Conservation (phyloP, 2,797 vertebrate species). For the Hephaestus fuliginosus region DNA sequence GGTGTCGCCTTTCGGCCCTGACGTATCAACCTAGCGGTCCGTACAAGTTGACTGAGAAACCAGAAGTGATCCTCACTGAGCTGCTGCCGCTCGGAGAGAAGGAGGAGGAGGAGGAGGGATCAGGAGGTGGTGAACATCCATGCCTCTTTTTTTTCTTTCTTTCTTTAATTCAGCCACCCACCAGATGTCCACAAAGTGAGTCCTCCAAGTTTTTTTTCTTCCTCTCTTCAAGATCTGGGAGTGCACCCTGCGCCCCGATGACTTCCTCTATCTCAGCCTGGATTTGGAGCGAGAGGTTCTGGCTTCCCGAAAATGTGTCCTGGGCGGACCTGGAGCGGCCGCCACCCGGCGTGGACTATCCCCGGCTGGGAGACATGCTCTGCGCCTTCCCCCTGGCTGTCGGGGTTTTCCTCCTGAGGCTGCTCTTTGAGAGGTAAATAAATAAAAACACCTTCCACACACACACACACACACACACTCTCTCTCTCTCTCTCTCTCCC, state of each 20-base stretch:
- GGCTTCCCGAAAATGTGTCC: conserved; percentile 93
- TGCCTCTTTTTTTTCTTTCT: too few relatives aligned
- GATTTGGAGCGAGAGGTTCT: conserved; percentile 95
- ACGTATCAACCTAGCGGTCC: conserved; percentile 44
- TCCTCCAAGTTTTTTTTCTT: too few relatives aligned
- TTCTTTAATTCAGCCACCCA: background rate
- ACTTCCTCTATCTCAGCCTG: conserved; percentile 87
- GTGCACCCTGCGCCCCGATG: conserved; percentile 58
- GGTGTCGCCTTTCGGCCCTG: conserved; percentile 62
- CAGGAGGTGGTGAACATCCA: conserved; percentile 3
- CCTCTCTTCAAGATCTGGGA: too few relatives aligned
- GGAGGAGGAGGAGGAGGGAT: conserved; percentile 32
- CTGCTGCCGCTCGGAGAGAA: too few relatives aligned
- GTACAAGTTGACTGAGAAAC: conserved; percentile 21
- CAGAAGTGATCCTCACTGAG: conserved; percentile 47
- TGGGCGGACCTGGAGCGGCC: conserved; percentile 91
- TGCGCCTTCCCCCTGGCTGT: conserved; percentile 89
- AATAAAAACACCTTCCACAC: too few relatives aligned
- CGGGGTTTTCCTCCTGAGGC: conserved; percentile 87
- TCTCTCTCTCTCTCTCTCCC: too few relatives aligned
- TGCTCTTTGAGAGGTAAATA: conserved; percentile 91
- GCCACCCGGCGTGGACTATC: conserved; percentile 83
- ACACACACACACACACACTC: too few relatives aligned
- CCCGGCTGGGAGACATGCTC: conserved; percentile 84
- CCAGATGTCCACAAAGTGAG: conserved; percentile 40